These are phyloP conservation scores for Euzetes globulus DNA, from an alignment of 2,888 invertebrate genomes.

Conservation along the genomic window DNA sequence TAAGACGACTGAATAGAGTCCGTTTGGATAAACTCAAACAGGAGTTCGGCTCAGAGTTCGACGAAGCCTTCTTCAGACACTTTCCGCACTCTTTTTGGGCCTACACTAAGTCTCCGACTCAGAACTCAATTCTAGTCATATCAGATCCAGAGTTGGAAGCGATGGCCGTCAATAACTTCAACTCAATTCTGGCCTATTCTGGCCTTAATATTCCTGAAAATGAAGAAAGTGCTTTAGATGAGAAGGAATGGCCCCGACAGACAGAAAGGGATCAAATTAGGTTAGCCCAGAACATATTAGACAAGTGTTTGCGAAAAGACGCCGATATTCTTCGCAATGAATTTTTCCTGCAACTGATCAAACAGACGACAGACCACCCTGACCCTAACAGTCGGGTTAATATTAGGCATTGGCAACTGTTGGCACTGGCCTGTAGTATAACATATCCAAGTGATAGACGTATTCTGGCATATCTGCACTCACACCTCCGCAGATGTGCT, in stretches of 20 bases:
- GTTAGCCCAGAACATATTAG: conserved; percentile 78
- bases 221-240: conserved; percentile 16
- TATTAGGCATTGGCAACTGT: conserved; percentile 81
- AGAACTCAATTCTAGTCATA: conserved; percentile 73
- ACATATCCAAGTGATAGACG: conserved; percentile 78
- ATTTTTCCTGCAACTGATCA: conserved; percentile 81
- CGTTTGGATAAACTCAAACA: conserved; percentile 39
- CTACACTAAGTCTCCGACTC: conserved; percentile 69
- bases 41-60: conserved; percentile 32
- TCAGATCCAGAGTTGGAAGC: conserved; percentile 75
- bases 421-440: conserved; percentile 70
- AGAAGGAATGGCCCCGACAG: conserved; percentile 26
- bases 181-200: conserved; percentile 78
- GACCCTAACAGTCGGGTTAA: conserved; percentile 81
- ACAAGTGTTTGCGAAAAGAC: conserved; percentile 82
- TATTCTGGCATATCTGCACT: conserved; percentile 73
- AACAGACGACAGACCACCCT: conserved; percentile 68
- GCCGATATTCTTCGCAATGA: conserved; percentile 66
- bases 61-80: conserved; percentile 34
- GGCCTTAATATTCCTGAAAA: conserved; percentile 53
- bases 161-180: conserved; percentile 76
- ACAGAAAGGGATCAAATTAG: conserved; percentile 75
- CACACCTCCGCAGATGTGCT: conserved; percentile 79
- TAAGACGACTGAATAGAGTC: conserved; percentile 68
- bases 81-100: conserved; percentile 58